Base-by-base conservation (phyloP, 2,888 invertebrate genomes). In the Cistogaster globosa region DNA sequence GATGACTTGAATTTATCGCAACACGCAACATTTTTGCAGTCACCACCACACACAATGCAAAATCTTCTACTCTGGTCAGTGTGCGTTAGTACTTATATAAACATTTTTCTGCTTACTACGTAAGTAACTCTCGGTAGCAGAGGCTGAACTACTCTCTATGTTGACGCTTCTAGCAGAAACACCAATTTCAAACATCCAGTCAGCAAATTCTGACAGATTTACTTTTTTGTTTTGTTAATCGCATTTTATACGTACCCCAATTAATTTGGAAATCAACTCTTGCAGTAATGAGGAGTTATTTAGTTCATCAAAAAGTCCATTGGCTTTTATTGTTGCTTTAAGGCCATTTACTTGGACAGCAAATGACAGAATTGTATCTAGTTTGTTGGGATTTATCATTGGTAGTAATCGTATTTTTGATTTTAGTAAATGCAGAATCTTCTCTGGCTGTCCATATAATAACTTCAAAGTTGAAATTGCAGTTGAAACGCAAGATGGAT, bases 381-480 rank as follows among this genome's bases (percentile, higher is more conserved):
- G n/a, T n/a, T n/a, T n/a, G n/a, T n/a, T n/a, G n/a, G n/a, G n/a
- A n/a, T n/a, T n/a, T n/a, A n/a, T n/a, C n/a, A n/a, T n/a, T n/a
- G n/a, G n/a, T n/a, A n/a, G n/a, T n/a, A n/a, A n/a, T n/a, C n/a
- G n/a, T n/a, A n/a, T 18, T 53, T 53, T 48, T 4, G 8, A 12
- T 80, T 80, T 80, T 12, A 74, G 16, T 7, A 53, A 67, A 58
- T 68, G 26, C 8, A 80, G 32, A 26, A 81, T 69, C 20, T 82
- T 76, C 45, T 80, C 84, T 12, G 81, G 78, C 32, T 85, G 84
- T 14, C 81, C 81, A 63, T 68, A 85, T 16, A 78, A 62, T 5
- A 82, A 51, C 36, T 74, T 81, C 4, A 85, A 53, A 2, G 63
- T 81, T 14, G 77, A 77, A 7, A 85, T 74, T n/a, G n/a, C n/a